A percentile compares a stretch with the other conserved stretches of the same genome.
These are phyloP conservation scores for Pachyramphus minor DNA, from an alignment of 2,113 vertebrate species.

Conservation along the genomic window DNA sequence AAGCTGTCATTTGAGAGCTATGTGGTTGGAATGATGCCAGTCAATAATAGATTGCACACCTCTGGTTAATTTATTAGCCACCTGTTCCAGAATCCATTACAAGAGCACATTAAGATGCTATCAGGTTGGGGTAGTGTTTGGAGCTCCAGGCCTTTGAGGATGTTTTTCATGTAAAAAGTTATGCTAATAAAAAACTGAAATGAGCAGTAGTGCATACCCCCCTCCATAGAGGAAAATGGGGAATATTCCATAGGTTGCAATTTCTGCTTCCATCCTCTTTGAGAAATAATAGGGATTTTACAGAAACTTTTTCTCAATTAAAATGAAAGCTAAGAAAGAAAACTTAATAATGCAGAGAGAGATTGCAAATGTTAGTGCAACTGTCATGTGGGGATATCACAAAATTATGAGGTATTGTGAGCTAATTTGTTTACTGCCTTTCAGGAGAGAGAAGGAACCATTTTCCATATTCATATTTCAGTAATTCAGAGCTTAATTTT, in stretches of 20 bases:
- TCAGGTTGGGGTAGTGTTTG: conserved; percentile 5
- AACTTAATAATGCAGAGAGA: neutral
- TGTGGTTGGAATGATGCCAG: conserved; percentile 30
- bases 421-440: conserved; percentile 2
- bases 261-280: neutral
- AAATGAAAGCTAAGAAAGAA: neutral
- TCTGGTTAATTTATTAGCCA: conserved; percentile 74
- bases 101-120: conserved; percentile 53
- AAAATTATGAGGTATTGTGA: neutral
- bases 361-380: neutral
- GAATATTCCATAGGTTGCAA: neutral
- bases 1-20: conserved; percentile 35
- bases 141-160: neutral
- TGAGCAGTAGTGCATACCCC: neutral
- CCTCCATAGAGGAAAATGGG: neutral
- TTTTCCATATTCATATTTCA: neutral
- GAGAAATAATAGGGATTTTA: neutral
- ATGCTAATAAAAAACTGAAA: neutral
- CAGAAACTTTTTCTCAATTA: neutral
- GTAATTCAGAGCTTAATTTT: neutral
- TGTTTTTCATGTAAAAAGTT: conserved; percentile 25
- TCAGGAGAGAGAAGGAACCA: neutral
- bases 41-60: conserved; percentile 64
- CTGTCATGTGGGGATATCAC: neutral
- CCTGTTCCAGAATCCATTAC: conserved; percentile 58